Evolutionary conservation across 2,888 invertebrate genomes (phyloP).

Genomic region (Euplagia quadripunctaria): DNA sequence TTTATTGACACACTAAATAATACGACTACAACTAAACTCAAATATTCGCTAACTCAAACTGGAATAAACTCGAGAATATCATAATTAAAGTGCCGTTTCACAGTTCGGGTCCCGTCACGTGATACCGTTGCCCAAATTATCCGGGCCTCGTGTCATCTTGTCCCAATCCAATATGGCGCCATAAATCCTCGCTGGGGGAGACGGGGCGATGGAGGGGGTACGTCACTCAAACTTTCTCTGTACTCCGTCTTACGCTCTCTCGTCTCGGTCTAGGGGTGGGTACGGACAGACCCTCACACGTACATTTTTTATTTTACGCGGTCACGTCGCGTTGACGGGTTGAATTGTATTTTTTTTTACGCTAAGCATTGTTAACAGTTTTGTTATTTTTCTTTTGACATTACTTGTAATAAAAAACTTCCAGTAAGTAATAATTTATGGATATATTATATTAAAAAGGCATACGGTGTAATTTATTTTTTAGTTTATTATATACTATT

Average conservation of each 20-base stretch:
- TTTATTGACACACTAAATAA: slow-evolving; percentile 41
- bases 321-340: slow-evolving; percentile 55
- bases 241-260: slow-evolving; percentile 85
- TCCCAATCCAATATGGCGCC: slow-evolving; percentile 88
- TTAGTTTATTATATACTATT: slow-evolving; percentile 20
- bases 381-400: slow-evolving; percentile 22
- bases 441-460: slow-evolving; percentile 5
- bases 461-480: slow-evolving; percentile 14
- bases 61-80: slow-evolving; percentile 77
- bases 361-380: slow-evolving; percentile 31
- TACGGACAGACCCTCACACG: slow-evolving; percentile 72
- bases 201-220: slow-evolving; percentile 77
- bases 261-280: slow-evolving; percentile 77
- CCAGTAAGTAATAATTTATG: neutral
- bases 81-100: slow-evolving; percentile 86
- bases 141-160: slow-evolving; percentile 87
- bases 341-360: slow-evolving; percentile 52
- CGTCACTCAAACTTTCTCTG: slow-evolving; percentile 88
- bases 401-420: slow-evolving; percentile 10
- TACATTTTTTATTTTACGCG: slow-evolving; percentile 64
- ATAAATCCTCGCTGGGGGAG: slow-evolving; percentile 83
- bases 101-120: slow-evolving; percentile 81
- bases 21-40: slow-evolving; percentile 26
- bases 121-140: slow-evolving; percentile 87
- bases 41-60: slow-evolving; percentile 47